Percentiles rank a stretch among this genome's conserved stretches.
Evolutionary conservation across 2,797 vertebrate genomes (phyloP).

Genomic region (Petrocephalus schoutedeni): DNA sequence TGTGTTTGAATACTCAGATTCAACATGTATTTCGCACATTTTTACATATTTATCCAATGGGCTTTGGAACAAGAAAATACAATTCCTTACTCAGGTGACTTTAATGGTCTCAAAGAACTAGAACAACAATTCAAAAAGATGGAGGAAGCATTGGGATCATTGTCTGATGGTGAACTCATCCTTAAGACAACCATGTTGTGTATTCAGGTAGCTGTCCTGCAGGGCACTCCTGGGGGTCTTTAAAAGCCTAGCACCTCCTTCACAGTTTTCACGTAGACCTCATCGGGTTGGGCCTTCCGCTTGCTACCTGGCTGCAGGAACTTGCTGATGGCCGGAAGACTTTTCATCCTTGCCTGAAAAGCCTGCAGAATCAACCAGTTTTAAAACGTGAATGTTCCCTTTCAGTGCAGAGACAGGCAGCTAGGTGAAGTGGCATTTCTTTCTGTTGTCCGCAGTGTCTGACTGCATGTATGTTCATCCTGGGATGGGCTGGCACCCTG

Average conservation of each 20-base stretch:
- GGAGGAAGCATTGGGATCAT: neutral
- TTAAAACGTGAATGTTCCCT: neutral
- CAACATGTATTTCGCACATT: neutral
- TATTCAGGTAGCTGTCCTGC: neutral
- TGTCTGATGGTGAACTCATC: neutral
- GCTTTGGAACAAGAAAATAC: neutral
- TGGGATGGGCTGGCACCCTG: neutral
- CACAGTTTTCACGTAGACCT: constrained; percentile 43
- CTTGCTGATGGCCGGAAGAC: constrained; percentile 61
- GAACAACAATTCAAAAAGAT: neutral
- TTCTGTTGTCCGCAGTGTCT: neutral
- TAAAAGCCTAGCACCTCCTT: constrained; percentile 46
- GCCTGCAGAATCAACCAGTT: constrained; percentile 50
- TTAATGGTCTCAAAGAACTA: neutral
- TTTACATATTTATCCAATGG: neutral
- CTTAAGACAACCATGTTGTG: neutral
- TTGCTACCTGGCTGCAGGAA: constrained; percentile 80
- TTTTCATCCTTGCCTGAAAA: constrained; percentile 71
- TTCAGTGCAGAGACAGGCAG: neutral
- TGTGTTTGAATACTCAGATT: neutral
- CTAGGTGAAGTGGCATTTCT: neutral
- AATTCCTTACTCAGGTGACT: neutral
- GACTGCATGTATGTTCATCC: neutral
- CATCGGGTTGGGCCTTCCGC: constrained; percentile 59
- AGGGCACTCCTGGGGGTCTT: neutral